phyloP scores from a whole-genome alignment of 2,797 vertebrate species.

The Dallia pectoralis region DNA sequence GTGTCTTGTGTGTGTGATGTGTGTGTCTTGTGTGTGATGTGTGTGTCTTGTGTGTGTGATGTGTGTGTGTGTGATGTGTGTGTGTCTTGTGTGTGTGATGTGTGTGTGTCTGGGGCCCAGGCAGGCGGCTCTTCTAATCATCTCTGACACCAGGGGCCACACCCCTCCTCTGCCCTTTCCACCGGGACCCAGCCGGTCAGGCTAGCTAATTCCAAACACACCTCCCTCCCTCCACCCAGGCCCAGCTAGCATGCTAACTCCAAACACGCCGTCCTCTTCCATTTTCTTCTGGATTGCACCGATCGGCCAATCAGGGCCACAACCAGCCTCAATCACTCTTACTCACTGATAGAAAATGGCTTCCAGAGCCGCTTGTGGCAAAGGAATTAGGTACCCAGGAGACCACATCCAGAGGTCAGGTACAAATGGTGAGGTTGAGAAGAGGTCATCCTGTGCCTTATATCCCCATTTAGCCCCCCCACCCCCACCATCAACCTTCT shows the following conservation, averaged over 20 bases:
- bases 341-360: conserved; percentile 74
- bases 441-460: conserved; percentile 45
- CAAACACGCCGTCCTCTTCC: conserved; percentile 49
- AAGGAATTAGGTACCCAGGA: conserved; percentile 65
- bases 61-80: conserved; percentile 1
- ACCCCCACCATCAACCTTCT: neutral
- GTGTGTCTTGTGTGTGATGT: conserved; percentile 11
- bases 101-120: conserved; percentile 34
- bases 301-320: conserved; percentile 55
- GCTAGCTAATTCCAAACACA: conserved; percentile 63
- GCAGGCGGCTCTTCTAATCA: conserved; percentile 67
- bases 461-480: conserved; percentile 22
- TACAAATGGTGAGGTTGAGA: conserved; percentile 63
- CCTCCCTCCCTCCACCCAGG: conserved; percentile 36
- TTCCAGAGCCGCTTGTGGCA: conserved; percentile 73
- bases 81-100: conserved; percentile 13
- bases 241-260: conserved; percentile 56
- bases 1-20: too few relatives aligned
- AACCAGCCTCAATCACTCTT: conserved; percentile 60
- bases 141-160: conserved; percentile 69
- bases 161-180: conserved; percentile 41
- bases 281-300: conserved; percentile 46
- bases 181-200: conserved; percentile 5
- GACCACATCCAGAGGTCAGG: conserved; percentile 63
- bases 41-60: conserved; percentile 10